Conservation (phyloP, 2,113 vertebrate species). For the Daboia siamensis region DNA sequence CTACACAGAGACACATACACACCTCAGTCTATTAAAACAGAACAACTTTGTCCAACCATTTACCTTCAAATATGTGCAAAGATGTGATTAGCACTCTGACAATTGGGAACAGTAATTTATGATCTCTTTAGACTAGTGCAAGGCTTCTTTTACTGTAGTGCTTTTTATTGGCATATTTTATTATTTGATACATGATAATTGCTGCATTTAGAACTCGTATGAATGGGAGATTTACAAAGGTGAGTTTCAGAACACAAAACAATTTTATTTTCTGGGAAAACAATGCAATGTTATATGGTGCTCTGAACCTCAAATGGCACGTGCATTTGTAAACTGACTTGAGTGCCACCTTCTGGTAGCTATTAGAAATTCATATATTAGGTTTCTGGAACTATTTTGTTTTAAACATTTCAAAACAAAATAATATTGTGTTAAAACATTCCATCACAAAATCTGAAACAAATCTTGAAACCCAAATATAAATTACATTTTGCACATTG, state of each 20-base stretch:
- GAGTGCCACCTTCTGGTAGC: background rate
- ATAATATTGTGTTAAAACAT: background rate
- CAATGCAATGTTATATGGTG: background rate
- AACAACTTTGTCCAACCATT: background rate
- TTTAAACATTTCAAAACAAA: background rate
- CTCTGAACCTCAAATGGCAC: background rate
- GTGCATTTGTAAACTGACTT: background rate
- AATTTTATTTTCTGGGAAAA: background rate
- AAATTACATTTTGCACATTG: background rate
- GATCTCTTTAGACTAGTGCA: background rate
- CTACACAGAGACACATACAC: background rate
- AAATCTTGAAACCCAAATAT: background rate
- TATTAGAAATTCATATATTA: background rate
- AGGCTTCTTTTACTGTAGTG: background rate
- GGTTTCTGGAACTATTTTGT: background rate
- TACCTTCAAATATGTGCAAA: background rate
- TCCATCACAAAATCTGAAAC: background rate
- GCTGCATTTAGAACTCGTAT: background rate
- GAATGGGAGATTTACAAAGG: background rate
- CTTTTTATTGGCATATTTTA: background rate
- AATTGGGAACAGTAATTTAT: background rate
- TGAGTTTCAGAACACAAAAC: background rate
- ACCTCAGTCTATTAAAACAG: background rate
- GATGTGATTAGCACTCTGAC: background rate
- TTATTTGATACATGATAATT: background rate